Evolutionary conservation across 2,113 vertebrate genomes (phyloP), one percentile per base, ranked within the genome.

Genomic region (Aspidoscelis tigris): DNA sequence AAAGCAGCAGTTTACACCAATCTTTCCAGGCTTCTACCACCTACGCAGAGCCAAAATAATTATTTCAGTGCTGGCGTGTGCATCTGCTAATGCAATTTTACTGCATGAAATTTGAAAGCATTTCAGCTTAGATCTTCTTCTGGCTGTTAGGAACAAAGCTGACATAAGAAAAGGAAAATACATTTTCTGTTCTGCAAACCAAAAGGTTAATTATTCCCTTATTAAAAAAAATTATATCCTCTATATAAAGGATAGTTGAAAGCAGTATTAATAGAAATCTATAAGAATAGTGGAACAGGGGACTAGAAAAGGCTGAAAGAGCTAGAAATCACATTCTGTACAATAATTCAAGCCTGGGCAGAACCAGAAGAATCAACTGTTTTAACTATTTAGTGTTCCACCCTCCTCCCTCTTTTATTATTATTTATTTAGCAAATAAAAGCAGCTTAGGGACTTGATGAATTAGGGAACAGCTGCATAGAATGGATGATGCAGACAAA

Each of bases 161-260:
- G 87, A 79, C 80, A 84, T 72, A 76, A 72, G 70, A 70, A 90
- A 84, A 21, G 50, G 21, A 87, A 90, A 90, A 76, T 33, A 44
- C 22, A 8, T 71, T 87, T 93, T 73, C 71, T 87, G 3, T 88
- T 93, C 88, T 87, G 75, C 81, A 88, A 89, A 93, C 50, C 73
- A 82, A 87, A 88, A 93, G 82, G 80, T 55, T 78, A 39, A 91
- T 91, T 92, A 89, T 89, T 86, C 89, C 26, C 10, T 39, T 76
- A 76, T 58, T 90, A 86, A 81, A 87, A 78, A 88, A 71, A 55
- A 88, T 87, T 0, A 18, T 55, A 18, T 82, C 83, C 79, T 86
- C 10, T 69, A 65, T 76, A 80, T 79, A 74, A 92, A 90, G 53
- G 79, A 82, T 55, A 21, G 44, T 14, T 89, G 78, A 84, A 61